Conservation (phyloP, 1,140 invertebrate species). For the Tetramorium parvispinum region DNA sequence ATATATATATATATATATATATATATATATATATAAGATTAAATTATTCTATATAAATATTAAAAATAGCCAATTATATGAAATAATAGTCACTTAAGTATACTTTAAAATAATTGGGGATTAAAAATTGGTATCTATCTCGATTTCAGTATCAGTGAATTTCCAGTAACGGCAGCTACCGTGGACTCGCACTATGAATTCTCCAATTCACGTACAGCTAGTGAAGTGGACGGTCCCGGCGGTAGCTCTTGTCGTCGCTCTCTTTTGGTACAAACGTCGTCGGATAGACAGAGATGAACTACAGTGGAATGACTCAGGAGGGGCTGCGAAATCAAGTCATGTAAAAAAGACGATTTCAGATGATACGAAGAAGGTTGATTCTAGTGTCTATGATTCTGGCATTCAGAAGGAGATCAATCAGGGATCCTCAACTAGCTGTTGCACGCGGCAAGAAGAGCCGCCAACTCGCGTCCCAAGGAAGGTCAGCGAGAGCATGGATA, state of each 20-base stretch:
- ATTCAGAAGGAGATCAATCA: conserved; percentile 70
- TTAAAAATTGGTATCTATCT: conserved; percentile 16
- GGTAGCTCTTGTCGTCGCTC: conserved; percentile 82
- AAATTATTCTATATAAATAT: neutral
- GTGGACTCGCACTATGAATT: conserved; percentile 82
- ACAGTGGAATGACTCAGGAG: conserved; percentile 81
- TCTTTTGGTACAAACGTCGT: conserved; percentile 85
- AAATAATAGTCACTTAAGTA: neutral
- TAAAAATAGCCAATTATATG: neutral
- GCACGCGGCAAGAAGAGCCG: conserved; percentile 42
- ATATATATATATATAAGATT: neutral
- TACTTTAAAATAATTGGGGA: neutral
- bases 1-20: neutral
- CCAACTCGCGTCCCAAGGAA: conserved; percentile 68
- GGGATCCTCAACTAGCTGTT: conserved; percentile 61
- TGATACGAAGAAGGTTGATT: neutral
- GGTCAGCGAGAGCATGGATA: conserved; percentile 78
- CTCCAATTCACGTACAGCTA: conserved; percentile 76
- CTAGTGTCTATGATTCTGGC: conserved; percentile 68
- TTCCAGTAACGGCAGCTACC: conserved; percentile 72
- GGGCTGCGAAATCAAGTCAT: conserved; percentile 65
- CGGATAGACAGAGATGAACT: conserved; percentile 80
- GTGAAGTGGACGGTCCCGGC: conserved; percentile 84
- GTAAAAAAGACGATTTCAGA: neutral
- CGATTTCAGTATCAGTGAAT: conserved; percentile 70